Evolutionary conservation across 1,140 invertebrate genomes (phyloP), one percentile per base, ranked within the genome.

Genomic region (Aporrectodea caliginosa): DNA sequence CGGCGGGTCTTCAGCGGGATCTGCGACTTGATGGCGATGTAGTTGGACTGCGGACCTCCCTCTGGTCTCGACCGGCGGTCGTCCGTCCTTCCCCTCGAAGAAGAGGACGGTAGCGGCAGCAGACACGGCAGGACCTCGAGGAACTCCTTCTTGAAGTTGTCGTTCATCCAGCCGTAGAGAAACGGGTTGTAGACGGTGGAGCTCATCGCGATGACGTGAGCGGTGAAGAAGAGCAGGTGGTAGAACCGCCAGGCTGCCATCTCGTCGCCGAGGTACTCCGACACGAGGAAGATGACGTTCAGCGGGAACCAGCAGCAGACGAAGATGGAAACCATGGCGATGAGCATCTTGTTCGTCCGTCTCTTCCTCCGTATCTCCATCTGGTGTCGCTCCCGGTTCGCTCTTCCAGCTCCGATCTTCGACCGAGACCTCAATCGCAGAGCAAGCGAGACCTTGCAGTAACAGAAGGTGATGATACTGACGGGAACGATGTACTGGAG

Each of bases 101-200:
- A 6, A 22, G 43, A 22, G 43, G 6, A 12, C 43, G 22, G 43
- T 22, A 58, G 43, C 83, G 80, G n/a, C 84, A 80, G 81, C 32
- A 74, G 71, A 88, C 84, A 88, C 33, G 86, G 87, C 35, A 87
- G 79, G 16, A 87, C 82, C 68, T 82, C 83, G 79, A 85, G 85
- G 81, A 98, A 98, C 88, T 98, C 95, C 89, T 98, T 98, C 82
- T 95, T 92, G 88, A 98, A 98, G 88, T 97, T 98, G 80, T 98
- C 97, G 89, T 99, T 99, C 88, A 99, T 92, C 95, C 96, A 99
- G 70, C 96, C 96, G 89, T 98, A 99, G 1, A 98, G 43, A 22
- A 58, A 58, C 43, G 43, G 43, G 22, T 58, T 58, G 43, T 58
- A 58, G 43, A 58, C 22, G 0, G 95, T 96, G 1, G 95, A 96